A percentile compares a stretch with the other conserved stretches of the same genome.
These are phyloP conservation scores for Gymnoscopelus braueri DNA, from an alignment of 2,797 vertebrate genomes.

Conservation along the genomic window DNA sequence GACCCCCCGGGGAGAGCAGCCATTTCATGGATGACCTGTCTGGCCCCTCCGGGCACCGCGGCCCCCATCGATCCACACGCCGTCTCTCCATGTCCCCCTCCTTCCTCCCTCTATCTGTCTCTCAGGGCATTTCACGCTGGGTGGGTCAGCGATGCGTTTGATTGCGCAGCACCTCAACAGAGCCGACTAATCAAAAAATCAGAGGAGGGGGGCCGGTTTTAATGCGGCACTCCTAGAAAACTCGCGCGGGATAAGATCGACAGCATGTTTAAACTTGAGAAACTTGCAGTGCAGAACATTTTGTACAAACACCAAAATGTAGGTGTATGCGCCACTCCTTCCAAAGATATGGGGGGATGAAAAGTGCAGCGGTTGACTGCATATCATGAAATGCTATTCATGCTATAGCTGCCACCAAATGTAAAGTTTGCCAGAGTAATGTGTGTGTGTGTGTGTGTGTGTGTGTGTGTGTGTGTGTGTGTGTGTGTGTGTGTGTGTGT, in stretches of 20 bases:
- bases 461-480: too few relatives aligned
- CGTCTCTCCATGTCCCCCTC: conserved; percentile 33
- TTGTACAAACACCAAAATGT: conserved; percentile 45
- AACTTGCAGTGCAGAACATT: conserved; percentile 48
- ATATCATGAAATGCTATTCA: not conserved
- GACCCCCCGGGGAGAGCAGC: conserved; percentile 50
- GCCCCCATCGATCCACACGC: conserved; percentile 65
- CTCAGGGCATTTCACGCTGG: conserved; percentile 69
- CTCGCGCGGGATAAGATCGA: conserved; percentile 40
- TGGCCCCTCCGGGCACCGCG: conserved; percentile 49
- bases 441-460: too few relatives aligned
- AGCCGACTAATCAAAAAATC: conserved; percentile 76
- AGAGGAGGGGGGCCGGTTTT: conserved; percentile 59
- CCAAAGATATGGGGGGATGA: too few relatives aligned
- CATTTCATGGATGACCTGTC: conserved; percentile 80
- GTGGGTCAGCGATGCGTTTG: conserved; percentile 79
- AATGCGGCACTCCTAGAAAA: conserved; percentile 54
- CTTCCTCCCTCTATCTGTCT: conserved; percentile 47
- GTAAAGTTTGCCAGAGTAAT: too few relatives aligned
- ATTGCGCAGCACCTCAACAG: conserved; percentile 75
- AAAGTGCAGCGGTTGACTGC: not conserved
- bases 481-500: too few relatives aligned
- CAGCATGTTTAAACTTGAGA: conserved; percentile 52
- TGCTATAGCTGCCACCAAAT: too few relatives aligned
- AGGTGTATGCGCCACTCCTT: not conserved